Evolutionary conservation across 2,888 invertebrate species (phyloP).

Genomic region (Rugalucina vietnamica): DNA sequence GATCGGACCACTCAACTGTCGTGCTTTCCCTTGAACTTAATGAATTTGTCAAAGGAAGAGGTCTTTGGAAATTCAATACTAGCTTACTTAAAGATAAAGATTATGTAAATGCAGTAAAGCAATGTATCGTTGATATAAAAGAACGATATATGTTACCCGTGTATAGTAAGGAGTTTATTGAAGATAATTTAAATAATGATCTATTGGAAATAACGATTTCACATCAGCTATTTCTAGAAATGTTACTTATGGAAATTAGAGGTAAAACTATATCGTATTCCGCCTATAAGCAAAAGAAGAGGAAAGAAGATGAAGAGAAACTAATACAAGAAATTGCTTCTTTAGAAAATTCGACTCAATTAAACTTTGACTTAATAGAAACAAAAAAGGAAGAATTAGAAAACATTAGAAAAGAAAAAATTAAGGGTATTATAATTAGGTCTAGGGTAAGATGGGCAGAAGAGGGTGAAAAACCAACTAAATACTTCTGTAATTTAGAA

Average conservation of each 20-base stretch:
- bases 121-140: not conserved
- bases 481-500: not conserved
- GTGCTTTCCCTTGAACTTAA: not conserved
- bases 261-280: conserved; percentile 30
- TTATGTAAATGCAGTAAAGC: not conserved
- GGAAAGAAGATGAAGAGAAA: not conserved
- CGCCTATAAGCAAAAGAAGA: not conserved
- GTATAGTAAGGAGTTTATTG: not conserved
- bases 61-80: not conserved
- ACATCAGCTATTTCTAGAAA: conserved; percentile 15
- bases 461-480: conserved; percentile 21
- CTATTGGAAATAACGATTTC: not conserved
- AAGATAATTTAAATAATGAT: not conserved
- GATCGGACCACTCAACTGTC: not conserved
- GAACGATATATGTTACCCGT: not conserved
- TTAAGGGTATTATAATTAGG: not conserved
- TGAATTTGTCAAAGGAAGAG: conserved; percentile 8
- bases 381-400: not conserved
- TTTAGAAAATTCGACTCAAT: not conserved
- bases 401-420: conserved; percentile 1
- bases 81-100: not conserved
- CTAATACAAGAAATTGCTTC: not conserved
- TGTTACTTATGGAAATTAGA: conserved; percentile 9
- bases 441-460: conserved; percentile 8
- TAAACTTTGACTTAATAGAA: not conserved